phyloP scores from a whole-genome alignment of 23 tunicate genomes.

The Trididemnum miniatum region DNA sequence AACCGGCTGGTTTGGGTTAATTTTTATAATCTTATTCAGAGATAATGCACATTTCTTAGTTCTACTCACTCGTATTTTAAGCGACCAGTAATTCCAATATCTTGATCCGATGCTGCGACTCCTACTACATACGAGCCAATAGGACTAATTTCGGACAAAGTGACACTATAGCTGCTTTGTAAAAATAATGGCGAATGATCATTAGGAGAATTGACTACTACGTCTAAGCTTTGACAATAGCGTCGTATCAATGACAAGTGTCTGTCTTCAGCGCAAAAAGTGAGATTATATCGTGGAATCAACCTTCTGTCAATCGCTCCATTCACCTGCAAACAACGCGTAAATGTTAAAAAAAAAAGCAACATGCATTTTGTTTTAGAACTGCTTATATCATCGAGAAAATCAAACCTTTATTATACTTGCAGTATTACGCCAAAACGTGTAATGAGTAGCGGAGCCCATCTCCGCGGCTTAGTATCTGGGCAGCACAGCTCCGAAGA shows the following conservation, averaged over 20 bases:
- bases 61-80: slow-evolving; percentile 51
- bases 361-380: no score
- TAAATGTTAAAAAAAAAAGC: no score
- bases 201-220: slow-evolving; percentile 78
- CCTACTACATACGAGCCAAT: slow-evolving; percentile 49
- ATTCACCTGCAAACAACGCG: slow-evolving; percentile 49
- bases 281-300: slow-evolving; percentile 50
- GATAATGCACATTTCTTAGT: no score
- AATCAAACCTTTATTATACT: no score
- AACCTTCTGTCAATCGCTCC: slow-evolving; percentile 20
- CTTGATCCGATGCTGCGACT: slow-evolving; percentile 61
- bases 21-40: no score
- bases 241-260: slow-evolving; percentile 28
- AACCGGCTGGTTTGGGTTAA: no score
- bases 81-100: slow-evolving; percentile 61
- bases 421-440: no score
- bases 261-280: slow-evolving; percentile 47
- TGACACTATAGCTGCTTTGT: slow-evolving; percentile 16
- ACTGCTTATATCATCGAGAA: no score
- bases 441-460: no score
- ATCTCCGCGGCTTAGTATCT: no score
- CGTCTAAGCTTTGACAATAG: slow-evolving; percentile 31
- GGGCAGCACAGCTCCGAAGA: no score
- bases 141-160: slow-evolving; percentile 54
- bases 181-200: slow-evolving; percentile 58